Conservation (phyloP, 2,797 vertebrate genomes). For the Tinamus major region DNA sequence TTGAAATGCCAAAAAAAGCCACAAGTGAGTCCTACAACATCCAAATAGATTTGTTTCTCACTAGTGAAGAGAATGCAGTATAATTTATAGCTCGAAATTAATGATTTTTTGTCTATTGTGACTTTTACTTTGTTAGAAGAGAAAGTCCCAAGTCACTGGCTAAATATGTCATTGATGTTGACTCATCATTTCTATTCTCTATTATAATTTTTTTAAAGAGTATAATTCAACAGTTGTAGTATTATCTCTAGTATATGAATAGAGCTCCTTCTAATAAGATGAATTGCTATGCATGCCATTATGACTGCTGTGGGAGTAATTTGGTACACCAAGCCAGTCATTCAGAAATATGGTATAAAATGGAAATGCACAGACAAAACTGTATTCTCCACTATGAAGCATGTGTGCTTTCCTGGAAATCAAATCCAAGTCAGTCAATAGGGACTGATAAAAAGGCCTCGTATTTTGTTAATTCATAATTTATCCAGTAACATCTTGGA, state of each 20-base stretch:
- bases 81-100: not conserved
- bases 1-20: not conserved
- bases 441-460: not conserved
- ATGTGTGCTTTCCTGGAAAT: not conserved
- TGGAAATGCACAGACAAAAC: not conserved
- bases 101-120: not conserved
- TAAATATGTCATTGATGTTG: not conserved
- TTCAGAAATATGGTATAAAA: not conserved
- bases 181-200: not conserved
- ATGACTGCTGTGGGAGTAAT: conserved; percentile 32
- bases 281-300: not conserved
- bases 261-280: not conserved
- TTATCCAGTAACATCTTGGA: not conserved
- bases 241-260: not conserved
- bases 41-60: not conserved
- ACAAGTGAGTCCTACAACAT: not conserved
- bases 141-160: not conserved
- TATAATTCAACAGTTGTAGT: not conserved
- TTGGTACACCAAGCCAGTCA: not conserved
- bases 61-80: not conserved
- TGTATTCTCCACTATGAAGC: not conserved
- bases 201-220: not conserved
- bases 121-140: not conserved
- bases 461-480: not conserved
- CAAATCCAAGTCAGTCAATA: not conserved